Evolutionary conservation across 2,113 vertebrate species (phyloP).

Genomic region (Scomber scombrus): DNA sequence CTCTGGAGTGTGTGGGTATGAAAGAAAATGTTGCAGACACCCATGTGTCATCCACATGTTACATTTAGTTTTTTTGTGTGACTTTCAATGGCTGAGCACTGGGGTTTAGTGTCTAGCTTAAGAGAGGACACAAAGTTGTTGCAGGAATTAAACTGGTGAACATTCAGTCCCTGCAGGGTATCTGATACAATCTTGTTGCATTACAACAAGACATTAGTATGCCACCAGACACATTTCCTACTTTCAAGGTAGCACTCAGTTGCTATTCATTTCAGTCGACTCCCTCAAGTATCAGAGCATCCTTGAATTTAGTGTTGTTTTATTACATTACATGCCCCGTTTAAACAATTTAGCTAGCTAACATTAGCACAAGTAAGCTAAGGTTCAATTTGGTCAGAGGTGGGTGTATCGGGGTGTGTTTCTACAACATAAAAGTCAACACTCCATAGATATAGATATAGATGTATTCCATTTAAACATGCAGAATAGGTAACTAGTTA

Average conservation of each 20-base stretch:
- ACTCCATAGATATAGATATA: not conserved
- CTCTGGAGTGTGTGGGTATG: constrained; percentile 22
- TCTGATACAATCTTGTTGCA: not conserved
- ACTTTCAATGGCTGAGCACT: constrained; percentile 7
- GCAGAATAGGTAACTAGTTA: not conserved
- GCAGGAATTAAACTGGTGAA: not conserved
- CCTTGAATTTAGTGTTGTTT: not conserved
- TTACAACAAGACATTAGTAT: not conserved
- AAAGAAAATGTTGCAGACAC: constrained; percentile 25
- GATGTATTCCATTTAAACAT: not conserved
- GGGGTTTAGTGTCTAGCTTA: constrained; percentile 2
- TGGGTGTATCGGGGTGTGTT: too few relatives aligned
- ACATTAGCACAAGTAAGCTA: too few relatives aligned
- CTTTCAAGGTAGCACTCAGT: not conserved
- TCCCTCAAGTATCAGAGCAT: not conserved
- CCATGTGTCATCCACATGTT: constrained; percentile 67
- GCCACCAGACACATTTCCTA: not conserved
- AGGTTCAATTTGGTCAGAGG: too few relatives aligned
- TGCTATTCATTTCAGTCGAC: not conserved
- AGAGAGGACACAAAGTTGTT: not conserved
- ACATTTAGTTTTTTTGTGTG: not conserved
- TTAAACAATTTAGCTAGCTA: too few relatives aligned
- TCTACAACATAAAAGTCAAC: too few relatives aligned
- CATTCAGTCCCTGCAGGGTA: not conserved
- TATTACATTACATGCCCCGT: too few relatives aligned